Percentiles rank a stretch among this genome's conserved stretches.
phyloP scores from a whole-genome alignment of 1,140 invertebrate species.

The Psilanteris sp. region DNA sequence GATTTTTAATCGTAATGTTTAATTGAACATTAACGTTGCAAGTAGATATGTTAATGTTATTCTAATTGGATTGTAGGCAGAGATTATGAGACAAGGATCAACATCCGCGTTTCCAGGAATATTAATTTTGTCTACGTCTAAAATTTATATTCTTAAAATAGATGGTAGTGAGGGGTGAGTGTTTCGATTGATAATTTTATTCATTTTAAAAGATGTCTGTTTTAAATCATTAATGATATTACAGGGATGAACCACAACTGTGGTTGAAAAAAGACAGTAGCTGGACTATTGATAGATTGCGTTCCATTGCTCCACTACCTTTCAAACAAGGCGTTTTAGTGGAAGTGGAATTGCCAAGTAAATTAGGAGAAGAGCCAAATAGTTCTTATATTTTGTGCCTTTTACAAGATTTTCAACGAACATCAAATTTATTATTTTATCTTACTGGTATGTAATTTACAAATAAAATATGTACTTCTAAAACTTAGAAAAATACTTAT shows the following conservation, averaged over 20 bases:
- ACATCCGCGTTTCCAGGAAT: conserved; percentile 76
- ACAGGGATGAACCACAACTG: conserved; percentile 73
- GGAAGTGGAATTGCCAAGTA: conserved; percentile 72
- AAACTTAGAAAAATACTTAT: too few relatives aligned
- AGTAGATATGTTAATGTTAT: neutral
- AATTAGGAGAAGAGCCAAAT: conserved; percentile 62
- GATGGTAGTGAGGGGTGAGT: conserved; percentile 71
- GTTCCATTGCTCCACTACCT: conserved; percentile 74
- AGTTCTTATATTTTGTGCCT: conserved; percentile 72
- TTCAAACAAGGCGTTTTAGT: conserved; percentile 77
- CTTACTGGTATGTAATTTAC: conserved; percentile 74
- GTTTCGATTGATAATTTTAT: neutral
- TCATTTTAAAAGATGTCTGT: too few relatives aligned
- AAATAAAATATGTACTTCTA: too few relatives aligned
- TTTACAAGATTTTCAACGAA: conserved; percentile 77
- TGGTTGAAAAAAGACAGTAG: conserved; percentile 76
- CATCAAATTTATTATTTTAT: conserved; percentile 76
- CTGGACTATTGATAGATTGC: conserved; percentile 76
- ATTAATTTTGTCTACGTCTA: conserved; percentile 80
- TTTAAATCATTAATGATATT: neutral
- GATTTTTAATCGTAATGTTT: neutral
- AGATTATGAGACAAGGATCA: conserved; percentile 75
- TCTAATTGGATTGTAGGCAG: conserved; percentile 61
- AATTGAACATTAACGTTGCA: too few relatives aligned
- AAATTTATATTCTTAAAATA: conserved; percentile 81